phyloP scores from a whole-genome alignment of 2,113 vertebrate genomes.

The Gulo gulo region DNA sequence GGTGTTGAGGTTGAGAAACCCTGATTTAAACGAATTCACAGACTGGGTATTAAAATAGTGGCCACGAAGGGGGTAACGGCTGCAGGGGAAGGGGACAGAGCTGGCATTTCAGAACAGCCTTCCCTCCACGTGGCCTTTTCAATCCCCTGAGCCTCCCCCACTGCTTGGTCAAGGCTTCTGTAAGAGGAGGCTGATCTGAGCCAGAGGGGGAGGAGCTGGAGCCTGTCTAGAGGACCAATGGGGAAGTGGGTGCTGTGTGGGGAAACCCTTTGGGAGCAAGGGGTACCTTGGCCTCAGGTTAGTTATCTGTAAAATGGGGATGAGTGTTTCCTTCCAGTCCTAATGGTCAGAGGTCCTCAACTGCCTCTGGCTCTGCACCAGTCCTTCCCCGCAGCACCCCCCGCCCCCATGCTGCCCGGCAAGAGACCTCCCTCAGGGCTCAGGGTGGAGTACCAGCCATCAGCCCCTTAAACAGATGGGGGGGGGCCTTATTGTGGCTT shows the following conservation, averaged over 20 bases:
- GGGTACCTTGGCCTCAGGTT: neutral
- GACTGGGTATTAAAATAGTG: neutral
- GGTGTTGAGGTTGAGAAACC: neutral
- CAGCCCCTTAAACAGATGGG: neutral
- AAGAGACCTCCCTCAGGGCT: neutral
- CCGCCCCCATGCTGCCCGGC: neutral
- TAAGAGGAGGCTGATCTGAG: neutral
- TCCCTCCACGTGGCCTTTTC: neutral
- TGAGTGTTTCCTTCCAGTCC: neutral
- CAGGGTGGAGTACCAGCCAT: neutral
- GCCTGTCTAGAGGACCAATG: neutral
- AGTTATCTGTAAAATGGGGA: neutral
- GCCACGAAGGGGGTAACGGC: neutral
- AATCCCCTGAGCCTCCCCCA: neutral
- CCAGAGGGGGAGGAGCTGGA: neutral
- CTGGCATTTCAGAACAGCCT: neutral
- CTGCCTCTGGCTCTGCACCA: neutral
- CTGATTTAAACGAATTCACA: neutral
- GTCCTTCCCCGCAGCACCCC: neutral
- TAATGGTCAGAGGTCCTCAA: neutral
- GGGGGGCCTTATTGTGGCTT: neutral
- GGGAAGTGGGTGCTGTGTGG: neutral
- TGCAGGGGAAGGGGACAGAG: neutral
- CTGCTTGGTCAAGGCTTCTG: neutral
- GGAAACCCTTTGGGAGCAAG: neutral